Base-by-base conservation (phyloP, 2,888 invertebrate species). In the Branchinecta sandiegonensis region DNA sequence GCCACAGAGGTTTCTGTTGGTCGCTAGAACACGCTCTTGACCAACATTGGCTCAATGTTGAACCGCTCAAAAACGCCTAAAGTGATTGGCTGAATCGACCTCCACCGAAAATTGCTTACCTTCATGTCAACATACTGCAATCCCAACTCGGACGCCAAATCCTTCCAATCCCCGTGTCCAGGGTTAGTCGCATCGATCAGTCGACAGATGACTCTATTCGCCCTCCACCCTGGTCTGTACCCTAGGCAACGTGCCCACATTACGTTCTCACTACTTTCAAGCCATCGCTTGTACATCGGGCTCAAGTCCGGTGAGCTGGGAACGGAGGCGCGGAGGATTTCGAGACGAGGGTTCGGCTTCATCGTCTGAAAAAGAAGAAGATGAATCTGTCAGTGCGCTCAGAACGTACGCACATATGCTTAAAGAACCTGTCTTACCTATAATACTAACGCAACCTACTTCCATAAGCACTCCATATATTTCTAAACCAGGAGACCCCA, bases 141-240 rank as follows among this genome's bases (percentile, higher is more conserved):
- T 14, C 56, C 56, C n/a, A 56, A 17, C 17, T 56, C 56, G n/a
- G 56, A 56, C 17, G 56, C 56, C 8, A 56, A 56, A 17, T 56
- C 56, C 10, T 56, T 56, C 56, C 56, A 56, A 56, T 56, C 56
- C 11, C 56, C 56, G n/a, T 56, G 56, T 9, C 56, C 56, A 56
- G 56, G 56, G 56, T 56, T 56, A 56, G 14, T 56, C 14, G 56
- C 56, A 56, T 56, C 56, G n/a, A 56, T 56, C n/a, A 14, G 17
- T 14, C 56, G 56, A 10, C 56, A 56, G 56, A 56, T 56, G 56
- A 17, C n/a, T 17, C 17, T 56, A 10, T 56, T 56, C 17, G 56
- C 56, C 17, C 56, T n/a, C 56, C 56, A 56, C 14, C 56, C 56
- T 14, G 56, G 56, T 17, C 17, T 8, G 17, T 56, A 56, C 8